Conservation (phyloP, 1,140 invertebrate genomes). For the Alviniconcha marisindica region DNA sequence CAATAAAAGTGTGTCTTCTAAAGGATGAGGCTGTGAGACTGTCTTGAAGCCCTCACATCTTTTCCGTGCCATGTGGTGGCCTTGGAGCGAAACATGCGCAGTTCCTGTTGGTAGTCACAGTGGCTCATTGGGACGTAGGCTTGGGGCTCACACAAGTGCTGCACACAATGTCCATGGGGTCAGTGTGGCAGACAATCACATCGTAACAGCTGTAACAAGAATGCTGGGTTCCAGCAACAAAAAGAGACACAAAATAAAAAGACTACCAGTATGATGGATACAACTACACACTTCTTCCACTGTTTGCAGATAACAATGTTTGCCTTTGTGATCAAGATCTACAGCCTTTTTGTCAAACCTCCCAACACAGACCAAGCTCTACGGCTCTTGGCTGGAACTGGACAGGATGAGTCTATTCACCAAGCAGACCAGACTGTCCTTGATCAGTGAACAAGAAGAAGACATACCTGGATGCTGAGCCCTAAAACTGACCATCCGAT, state of each 20-base stretch:
- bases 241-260: background rate
- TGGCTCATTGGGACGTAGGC: constrained; percentile 88
- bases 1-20: too few relatives aligned
- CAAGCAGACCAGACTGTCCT: too few relatives aligned
- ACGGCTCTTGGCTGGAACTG: too few relatives aligned
- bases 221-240: background rate
- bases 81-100: constrained; percentile 85
- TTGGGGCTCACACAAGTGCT: constrained; percentile 85
- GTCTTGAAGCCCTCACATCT: constrained; percentile 41
- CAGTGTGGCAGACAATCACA: background rate
- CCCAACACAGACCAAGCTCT: too few relatives aligned
- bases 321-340: background rate
- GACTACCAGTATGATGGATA: background rate
- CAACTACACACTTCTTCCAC: background rate
- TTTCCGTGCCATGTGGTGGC: constrained; percentile 81
- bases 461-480: too few relatives aligned
- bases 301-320: background rate
- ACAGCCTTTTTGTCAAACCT: too few relatives aligned
- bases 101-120: constrained; percentile 83
- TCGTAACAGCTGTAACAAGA: background rate
- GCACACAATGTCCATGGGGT: constrained; percentile 27
- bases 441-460: too few relatives aligned
- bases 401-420: too few relatives aligned
- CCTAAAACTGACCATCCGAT: too few relatives aligned
- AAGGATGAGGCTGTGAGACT: constrained; percentile 2